phyloP scores from a whole-genome alignment of 2,888 invertebrate genomes.

The Cylloceria caligata region DNA sequence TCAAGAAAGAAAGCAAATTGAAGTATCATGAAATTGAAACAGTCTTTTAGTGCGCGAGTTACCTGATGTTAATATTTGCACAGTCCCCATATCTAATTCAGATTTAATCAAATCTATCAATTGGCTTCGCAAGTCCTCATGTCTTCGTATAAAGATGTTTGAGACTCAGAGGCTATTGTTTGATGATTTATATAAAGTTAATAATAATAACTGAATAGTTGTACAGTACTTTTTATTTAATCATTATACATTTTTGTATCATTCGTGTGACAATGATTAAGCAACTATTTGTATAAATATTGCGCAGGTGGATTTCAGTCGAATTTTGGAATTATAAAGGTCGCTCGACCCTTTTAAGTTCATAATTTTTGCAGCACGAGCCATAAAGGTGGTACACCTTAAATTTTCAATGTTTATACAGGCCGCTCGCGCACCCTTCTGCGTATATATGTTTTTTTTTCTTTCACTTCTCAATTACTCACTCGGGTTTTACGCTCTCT shows the following conservation, averaged over 20 bases:
- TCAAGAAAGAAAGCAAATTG: not conserved
- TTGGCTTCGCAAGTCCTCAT: not conserved
- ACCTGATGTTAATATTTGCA: not conserved
- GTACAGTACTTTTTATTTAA: not conserved
- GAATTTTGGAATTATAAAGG: not conserved
- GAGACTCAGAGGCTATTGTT: too few relatives aligned
- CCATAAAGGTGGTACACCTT: slow-evolving; percentile 20
- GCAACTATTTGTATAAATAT: not conserved
- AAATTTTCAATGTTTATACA: slow-evolving; percentile 61
- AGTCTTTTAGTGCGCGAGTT: not conserved
- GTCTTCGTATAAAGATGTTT: too few relatives aligned
- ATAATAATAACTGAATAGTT: not conserved
- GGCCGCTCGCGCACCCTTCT: slow-evolving; percentile 35
- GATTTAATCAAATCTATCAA: not conserved
- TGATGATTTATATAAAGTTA: not conserved
- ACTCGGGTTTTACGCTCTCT: slow-evolving; percentile 31
- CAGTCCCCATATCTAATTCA: not conserved
- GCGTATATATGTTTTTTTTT: slow-evolving; percentile 57
- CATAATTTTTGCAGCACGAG: slow-evolving; percentile 49
- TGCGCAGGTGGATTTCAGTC: not conserved
- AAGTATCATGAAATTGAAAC: not conserved
- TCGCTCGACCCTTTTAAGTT: slow-evolving; percentile 4
- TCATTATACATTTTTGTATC: not conserved
- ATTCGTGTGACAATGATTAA: not conserved
- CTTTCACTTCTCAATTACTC: slow-evolving; percentile 48